These are phyloP conservation scores for Seira sanloemensis DNA, from an alignment of 2,888 invertebrate genomes.

Conservation along the genomic window DNA sequence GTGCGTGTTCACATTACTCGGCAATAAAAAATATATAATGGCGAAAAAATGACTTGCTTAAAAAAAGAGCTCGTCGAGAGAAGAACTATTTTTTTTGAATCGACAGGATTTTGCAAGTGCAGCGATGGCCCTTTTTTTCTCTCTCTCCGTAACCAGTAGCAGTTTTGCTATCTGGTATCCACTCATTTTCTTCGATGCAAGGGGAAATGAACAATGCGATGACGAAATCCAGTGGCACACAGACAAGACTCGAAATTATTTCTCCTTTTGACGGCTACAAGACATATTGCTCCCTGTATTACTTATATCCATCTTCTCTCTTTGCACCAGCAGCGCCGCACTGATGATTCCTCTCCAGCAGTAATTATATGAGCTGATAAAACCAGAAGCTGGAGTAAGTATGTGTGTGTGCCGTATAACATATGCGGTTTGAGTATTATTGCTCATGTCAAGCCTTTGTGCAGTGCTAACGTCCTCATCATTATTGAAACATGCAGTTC, in stretches of 20 bases:
- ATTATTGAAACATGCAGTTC: no score
- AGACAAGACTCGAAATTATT: conserved; percentile 15
- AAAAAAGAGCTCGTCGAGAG: background rate
- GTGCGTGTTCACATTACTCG: background rate
- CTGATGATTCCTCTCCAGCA: background rate
- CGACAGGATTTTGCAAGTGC: conserved; percentile 22
- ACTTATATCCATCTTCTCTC: no score
- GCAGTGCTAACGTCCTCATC: no score
- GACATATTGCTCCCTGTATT: conserved; percentile 34
- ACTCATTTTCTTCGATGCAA: no score
- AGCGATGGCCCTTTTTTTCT: background rate
- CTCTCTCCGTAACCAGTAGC: background rate
- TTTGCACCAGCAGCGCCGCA: background rate
- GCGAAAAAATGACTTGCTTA: conserved; percentile 37
- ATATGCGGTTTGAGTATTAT: no score
- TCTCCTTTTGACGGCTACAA: conserved; percentile 48
- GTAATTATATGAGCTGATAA: conserved; percentile 2
- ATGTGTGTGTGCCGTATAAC: no score
- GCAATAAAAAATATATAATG: conserved; percentile 22
- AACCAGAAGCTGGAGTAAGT: conserved; percentile 17
- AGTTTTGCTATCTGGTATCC: no score
- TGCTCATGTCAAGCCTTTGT: no score
- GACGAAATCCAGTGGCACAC: no score
- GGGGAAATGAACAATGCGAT: conserved; percentile 11
- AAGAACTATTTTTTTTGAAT: background rate